These are phyloP conservation scores for Calephelis nemesis DNA, from an alignment of 1,140 invertebrate species.

Conservation along the genomic window DNA sequence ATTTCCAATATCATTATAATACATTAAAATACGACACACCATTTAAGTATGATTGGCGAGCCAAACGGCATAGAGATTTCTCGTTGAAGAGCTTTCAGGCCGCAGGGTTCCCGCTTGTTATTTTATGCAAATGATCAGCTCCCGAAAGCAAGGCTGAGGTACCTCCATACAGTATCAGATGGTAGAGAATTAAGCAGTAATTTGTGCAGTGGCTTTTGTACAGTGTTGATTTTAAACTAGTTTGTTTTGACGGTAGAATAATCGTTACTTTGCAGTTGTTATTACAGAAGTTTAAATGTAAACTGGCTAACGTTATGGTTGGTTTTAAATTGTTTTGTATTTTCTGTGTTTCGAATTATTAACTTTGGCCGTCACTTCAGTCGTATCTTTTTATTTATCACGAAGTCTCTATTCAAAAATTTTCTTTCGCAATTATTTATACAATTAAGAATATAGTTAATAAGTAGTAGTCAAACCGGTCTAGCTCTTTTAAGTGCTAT, in stretches of 20 bases:
- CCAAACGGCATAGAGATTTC: slow-evolving; percentile 56
- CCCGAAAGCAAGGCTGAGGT: slow-evolving; percentile 57
- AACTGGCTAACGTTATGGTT: neutral
- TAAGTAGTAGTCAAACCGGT: too few species aligned
- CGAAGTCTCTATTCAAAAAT: too few species aligned
- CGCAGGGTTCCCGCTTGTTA: slow-evolving; percentile 58
- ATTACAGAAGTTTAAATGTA: neutral
- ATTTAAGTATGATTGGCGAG: slow-evolving; percentile 43
- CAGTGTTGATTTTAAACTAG: slow-evolving; percentile 21
- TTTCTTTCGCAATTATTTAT: too few species aligned
- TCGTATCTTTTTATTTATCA: too few species aligned
- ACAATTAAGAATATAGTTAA: too few species aligned
- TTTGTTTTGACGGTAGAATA: slow-evolving; percentile 19
- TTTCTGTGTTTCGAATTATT: too few species aligned
- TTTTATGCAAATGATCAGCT: slow-evolving; percentile 70
- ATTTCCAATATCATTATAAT: neutral
- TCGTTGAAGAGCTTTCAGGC: slow-evolving; percentile 44
- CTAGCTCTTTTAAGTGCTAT: too few species aligned
- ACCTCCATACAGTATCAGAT: slow-evolving; percentile 31
- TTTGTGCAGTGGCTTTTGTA: slow-evolving; percentile 22
- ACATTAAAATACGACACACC: slow-evolving; percentile 6
- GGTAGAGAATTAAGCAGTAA: slow-evolving; percentile 23
- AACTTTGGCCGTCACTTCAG: too few species aligned
- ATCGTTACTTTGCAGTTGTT: neutral
- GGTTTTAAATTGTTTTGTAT: too few species aligned